Base-by-base conservation (phyloP, 2,113 vertebrate species). In the Tamias sibiricus region DNA sequence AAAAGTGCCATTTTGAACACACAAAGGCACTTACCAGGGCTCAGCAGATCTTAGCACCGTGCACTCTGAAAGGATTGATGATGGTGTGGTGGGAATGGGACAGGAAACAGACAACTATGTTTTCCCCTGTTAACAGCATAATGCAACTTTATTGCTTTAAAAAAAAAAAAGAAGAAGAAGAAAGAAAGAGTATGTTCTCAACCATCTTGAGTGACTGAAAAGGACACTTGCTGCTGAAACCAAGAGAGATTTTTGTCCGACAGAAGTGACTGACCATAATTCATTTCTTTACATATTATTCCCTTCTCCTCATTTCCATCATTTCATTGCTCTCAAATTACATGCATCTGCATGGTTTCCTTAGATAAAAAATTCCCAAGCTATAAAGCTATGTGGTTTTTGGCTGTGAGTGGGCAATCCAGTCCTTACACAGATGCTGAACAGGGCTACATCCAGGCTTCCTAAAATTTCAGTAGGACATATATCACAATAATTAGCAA, bases 21-120 rank as follows among this genome's bases (percentile, higher is more conserved):
- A 99, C 98, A 99, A 98, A 99, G 98, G 98, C 98, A 99, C 98
- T 99, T 99, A 98, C 90, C 97, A 95, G 93, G 98, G 96, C 98
- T 98, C 98, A 97, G 97, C 96, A 98, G 98, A 96, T 98, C 97
- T 96, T 94, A 98, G 98, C 97, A 99, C 98, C 98, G 98, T 97
- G 98, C 97, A 98, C 97, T 98, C 94, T 98, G 98, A 99, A 98
- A 99, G 98, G 98, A 99, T 97, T 98, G 97, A 98, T 98, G 98
- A 98, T 96, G 98, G 98, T 97, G 98, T 94, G 97, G 98, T 98
- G 98, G 98, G 97, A 98, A 98, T 96, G 98, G 97, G 97, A 98
- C 79, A 96, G 98, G 98, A 98, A 98, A 99, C 98, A 96, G 98
- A 98, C 98, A 98, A 98, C 95, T 92, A 75, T 92, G 88, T 98